A percentile compares a stretch with the other conserved stretches of the same genome.
These are phyloP conservation scores for Tapera naevia DNA, from an alignment of 2,797 vertebrate genomes.

Conservation along the genomic window DNA sequence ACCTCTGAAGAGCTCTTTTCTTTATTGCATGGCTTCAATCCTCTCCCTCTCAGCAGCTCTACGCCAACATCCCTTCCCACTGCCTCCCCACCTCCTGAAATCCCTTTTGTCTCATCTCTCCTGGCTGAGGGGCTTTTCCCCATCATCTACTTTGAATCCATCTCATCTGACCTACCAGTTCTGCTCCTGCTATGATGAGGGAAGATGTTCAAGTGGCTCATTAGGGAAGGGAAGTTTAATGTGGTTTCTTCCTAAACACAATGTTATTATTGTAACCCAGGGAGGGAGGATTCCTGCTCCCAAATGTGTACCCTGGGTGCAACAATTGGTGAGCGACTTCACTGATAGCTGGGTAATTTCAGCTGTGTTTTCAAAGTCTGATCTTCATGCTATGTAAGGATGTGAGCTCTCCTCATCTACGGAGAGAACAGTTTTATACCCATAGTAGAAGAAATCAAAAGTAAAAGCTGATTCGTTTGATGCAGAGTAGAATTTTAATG, in stretches of 20 bases:
- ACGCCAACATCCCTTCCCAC: rapidly evolving
- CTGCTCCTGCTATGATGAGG: not conserved
- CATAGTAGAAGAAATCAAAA: not conserved
- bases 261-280: not conserved
- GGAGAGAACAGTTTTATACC: not conserved
- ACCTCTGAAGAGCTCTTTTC: not conserved
- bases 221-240: not conserved
- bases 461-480: not conserved
- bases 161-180: not conserved
- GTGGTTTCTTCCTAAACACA: not conserved
- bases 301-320: not conserved
- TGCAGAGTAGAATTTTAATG: conserved; percentile 32
- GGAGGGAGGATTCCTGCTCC: not conserved
- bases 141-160: not conserved
- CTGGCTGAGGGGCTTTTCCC: not conserved
- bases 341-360: not conserved
- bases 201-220: not conserved
- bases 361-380: not conserved
- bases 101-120: not conserved
- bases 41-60: not conserved
- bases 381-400: not conserved
- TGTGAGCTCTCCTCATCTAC: not conserved
- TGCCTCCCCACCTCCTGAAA: not conserved
- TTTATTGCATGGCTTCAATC: not conserved
- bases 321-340: not conserved